These are phyloP conservation scores for Athetis lepigone DNA, from an alignment of 2,888 invertebrate species.

Conservation along the genomic window DNA sequence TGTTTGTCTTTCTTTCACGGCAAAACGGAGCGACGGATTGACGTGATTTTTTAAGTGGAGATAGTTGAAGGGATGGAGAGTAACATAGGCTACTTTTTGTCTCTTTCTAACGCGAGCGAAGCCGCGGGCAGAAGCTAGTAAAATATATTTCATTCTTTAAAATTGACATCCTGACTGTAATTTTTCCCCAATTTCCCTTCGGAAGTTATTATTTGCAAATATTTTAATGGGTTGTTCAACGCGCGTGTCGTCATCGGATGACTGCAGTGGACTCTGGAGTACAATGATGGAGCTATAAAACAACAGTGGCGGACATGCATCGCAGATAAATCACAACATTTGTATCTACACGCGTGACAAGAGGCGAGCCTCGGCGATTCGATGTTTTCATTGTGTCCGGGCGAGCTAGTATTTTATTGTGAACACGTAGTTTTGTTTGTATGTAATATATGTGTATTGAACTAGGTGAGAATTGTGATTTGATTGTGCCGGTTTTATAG, in stretches of 20 bases:
- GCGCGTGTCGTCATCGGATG: conserved; percentile 62
- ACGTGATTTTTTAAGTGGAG: too few relatives aligned
- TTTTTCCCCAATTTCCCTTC: conserved; percentile 33
- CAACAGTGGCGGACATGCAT: conserved; percentile 76
- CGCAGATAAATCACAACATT: conserved; percentile 81
- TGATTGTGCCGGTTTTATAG: conserved; percentile 52
- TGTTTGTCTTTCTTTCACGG: too few relatives aligned
- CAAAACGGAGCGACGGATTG: too few relatives aligned
- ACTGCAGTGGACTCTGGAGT: conserved; percentile 73
- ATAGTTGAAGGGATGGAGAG: too few relatives aligned
- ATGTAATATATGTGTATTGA: conserved; percentile 48
- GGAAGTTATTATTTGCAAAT: conserved; percentile 44
- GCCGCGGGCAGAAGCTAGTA: conserved; percentile 14
- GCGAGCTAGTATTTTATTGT: conserved; percentile 61
- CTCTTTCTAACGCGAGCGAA: too few relatives aligned
- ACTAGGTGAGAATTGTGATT: conserved; percentile 50
- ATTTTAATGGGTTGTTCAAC: conserved; percentile 53
- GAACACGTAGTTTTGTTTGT: conserved; percentile 55
- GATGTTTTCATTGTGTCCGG: conserved; percentile 73
- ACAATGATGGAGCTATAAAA: conserved; percentile 81
- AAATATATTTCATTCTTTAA: conserved; percentile 7
- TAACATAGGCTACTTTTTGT: too few relatives aligned
- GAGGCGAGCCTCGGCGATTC: conserved; percentile 70
- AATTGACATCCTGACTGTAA: neutral
- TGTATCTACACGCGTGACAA: conserved; percentile 75